phyloP scores from a whole-genome alignment of 1,140 invertebrate species.

The Nautilus pompilius region DNA sequence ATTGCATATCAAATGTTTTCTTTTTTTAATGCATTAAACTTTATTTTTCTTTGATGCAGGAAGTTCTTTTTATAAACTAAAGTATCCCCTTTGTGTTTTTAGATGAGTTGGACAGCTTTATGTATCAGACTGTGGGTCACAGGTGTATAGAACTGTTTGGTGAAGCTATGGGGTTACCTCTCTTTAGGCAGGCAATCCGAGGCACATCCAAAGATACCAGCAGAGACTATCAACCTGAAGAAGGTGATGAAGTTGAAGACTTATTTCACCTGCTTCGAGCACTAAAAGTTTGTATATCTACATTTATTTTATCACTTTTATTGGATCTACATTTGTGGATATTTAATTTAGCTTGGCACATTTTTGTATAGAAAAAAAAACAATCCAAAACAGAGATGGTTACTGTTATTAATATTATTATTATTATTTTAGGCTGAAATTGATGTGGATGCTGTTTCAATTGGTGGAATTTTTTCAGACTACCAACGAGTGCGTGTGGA shows the following conservation, averaged over 20 bases:
- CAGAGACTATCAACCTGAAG: slow-evolving; percentile 75
- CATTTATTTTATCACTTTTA: not conserved
- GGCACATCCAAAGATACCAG: slow-evolving; percentile 75
- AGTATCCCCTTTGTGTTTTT: slow-evolving; percentile 15
- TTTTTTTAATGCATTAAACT: too few relatives aligned
- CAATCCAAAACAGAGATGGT: too few relatives aligned
- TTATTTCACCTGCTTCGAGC: slow-evolving; percentile 79
- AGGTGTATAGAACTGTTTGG: slow-evolving; percentile 89
- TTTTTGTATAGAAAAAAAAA: too few relatives aligned
- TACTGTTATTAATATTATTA: too few relatives aligned
- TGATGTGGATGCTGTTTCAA: slow-evolving; percentile 86
- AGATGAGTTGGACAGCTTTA: slow-evolving; percentile 98
- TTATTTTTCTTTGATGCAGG: too few relatives aligned
- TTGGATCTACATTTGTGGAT: not conserved
- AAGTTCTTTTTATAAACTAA: too few relatives aligned
- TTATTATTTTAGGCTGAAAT: slow-evolving; percentile 65
- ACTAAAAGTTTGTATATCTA: slow-evolving; percentile 75
- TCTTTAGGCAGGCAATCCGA: slow-evolving; percentile 77
- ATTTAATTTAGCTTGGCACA: too few relatives aligned
- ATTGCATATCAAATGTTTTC: too few relatives aligned
- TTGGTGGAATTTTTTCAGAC: slow-evolving; percentile 95
- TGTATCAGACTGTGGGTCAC: slow-evolving; percentile 98
- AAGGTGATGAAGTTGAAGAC: slow-evolving; percentile 98
- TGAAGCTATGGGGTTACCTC: slow-evolving; percentile 87
- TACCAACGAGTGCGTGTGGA: slow-evolving; percentile 97